Evolutionary conservation across 2,113 vertebrate species (phyloP), one percentile per base, ranked within the genome.

Genomic region (Calonectris borealis): DNA sequence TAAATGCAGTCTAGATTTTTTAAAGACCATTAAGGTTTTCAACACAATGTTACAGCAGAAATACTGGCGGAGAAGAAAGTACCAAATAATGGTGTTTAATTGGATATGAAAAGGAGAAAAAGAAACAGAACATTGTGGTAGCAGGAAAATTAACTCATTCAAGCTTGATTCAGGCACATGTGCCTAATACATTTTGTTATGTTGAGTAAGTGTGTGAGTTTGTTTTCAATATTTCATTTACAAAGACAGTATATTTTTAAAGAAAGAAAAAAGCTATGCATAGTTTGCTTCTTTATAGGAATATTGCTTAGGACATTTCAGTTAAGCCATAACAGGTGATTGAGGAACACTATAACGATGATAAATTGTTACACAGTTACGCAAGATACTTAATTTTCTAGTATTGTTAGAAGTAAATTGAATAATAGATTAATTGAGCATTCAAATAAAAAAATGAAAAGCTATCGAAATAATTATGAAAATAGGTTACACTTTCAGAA

Each of bases 391-490:
- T 88, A 15, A 93, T 96, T 93, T 96, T 85, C 66, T 70, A 66
- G 16, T 79, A 91, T 95, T 93, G 48, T 96, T 91, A 70, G 75
- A 76, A 88, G 36, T 61, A 90, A 96, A 94, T 93, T 77, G 75
- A 85, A 52, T 88, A 95, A 87, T 82, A 93, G 84, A 91, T 94
- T 89, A 93, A 91, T 82, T 94, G 69, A 87, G 69, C 57, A 82
- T 76, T 69, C 66, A 86, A 87, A 94, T 94, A 79, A 85, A 90
- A 94, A 91, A 90, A 69, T 54, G 58, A 80, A 94, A 88, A 80
- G 64, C 85, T 57, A 34, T 85, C 2, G 1, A 82, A 73, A 83
- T 89, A 80, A 80, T 90, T 54, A 61, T n/a, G 84, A 90, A 91
- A 86, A 75, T 84, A 48, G 31, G 48, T 54, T 94, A 38, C 25